Percentiles rank a stretch among this genome's conserved stretches.
Evolutionary conservation across 1,140 invertebrate genomes (phyloP).

Genomic region (Zaprionus lachaisei): DNA sequence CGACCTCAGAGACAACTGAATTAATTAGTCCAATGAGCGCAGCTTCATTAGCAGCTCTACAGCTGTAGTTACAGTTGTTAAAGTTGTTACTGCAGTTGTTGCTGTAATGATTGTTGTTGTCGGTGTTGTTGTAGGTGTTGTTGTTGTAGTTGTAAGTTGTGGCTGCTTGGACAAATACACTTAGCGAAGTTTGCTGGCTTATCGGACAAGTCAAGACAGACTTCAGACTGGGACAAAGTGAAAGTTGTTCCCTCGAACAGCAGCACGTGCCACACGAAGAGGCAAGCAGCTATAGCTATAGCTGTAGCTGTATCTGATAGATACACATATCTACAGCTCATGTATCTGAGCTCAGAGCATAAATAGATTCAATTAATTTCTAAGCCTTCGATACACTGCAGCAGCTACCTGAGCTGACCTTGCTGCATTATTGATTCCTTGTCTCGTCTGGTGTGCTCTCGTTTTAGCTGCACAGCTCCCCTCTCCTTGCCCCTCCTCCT

Average conservation of each 20-base stretch:
- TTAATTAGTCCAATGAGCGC: conserved; percentile 69
- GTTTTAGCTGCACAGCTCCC: not conserved
- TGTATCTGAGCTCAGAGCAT: conserved; percentile 4
- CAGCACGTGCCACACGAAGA: not conserved
- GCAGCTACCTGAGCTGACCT: conserved; percentile 1
- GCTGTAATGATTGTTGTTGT: conserved; percentile 13
- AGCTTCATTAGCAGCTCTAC: conserved; percentile 60
- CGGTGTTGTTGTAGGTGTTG: not conserved
- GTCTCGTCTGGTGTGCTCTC: not conserved
- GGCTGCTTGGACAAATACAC: conserved; percentile 24
- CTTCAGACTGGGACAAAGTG: conserved; percentile 5
- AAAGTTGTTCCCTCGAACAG: conserved; percentile 3
- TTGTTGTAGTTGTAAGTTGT: conserved; percentile 21
- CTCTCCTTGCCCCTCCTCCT: not conserved
- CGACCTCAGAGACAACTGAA: conserved; percentile 50
- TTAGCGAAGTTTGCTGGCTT: conserved; percentile 29
- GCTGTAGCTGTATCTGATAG: not conserved
- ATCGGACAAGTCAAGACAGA: conserved; percentile 20
- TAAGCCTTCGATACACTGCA: not conserved
- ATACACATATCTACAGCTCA: not conserved
- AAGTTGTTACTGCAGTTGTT: conserved; percentile 6
- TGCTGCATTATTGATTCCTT: conserved; percentile 1
- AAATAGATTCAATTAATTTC: conserved; percentile 57
- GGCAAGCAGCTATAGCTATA: not conserved
- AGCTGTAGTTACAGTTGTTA: conserved; percentile 1